Conservation (phyloP, 2,888 invertebrate genomes). For the Drosophila mercatorum region DNA sequence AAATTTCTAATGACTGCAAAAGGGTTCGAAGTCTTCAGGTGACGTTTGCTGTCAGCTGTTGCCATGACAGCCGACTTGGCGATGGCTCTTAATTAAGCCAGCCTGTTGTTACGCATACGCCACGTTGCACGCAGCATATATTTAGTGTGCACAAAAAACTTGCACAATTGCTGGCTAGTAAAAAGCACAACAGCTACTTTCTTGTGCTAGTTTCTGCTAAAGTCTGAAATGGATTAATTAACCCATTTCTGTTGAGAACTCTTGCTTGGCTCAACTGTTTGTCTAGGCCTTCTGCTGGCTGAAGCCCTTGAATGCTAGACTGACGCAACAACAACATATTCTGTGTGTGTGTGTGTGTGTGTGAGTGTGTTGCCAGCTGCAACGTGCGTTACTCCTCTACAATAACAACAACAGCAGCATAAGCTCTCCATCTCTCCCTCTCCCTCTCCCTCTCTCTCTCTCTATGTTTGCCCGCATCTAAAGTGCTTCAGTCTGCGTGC, state of each 20-base stretch:
- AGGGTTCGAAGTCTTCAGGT: constrained; percentile 7
- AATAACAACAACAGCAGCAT: constrained; percentile 25
- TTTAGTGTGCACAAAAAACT: constrained; percentile 28
- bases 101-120: constrained; percentile 65
- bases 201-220: constrained; percentile 16
- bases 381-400: constrained; percentile 25
- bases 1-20: constrained; percentile 26
- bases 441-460: background rate
- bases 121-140: constrained; percentile 55
- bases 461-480: constrained; percentile 4
- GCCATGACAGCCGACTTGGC: constrained; percentile 15
- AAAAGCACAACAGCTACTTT: constrained; percentile 21
- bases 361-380: constrained; percentile 34
- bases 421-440: constrained; percentile 1
- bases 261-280: constrained; percentile 16
- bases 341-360: constrained; percentile 12
- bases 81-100: constrained; percentile 61
- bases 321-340: constrained; percentile 7
- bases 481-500: constrained; percentile 13
- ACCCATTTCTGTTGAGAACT: constrained; percentile 40
- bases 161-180: constrained; percentile 8
- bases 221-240: constrained; percentile 64
- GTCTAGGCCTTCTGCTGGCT: background rate
- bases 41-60: constrained; percentile 12
- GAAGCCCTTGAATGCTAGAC: constrained; percentile 17